Evolutionary conservation across 2,888 invertebrate genomes (phyloP).

Genomic region (Plebejus melissa): DNA sequence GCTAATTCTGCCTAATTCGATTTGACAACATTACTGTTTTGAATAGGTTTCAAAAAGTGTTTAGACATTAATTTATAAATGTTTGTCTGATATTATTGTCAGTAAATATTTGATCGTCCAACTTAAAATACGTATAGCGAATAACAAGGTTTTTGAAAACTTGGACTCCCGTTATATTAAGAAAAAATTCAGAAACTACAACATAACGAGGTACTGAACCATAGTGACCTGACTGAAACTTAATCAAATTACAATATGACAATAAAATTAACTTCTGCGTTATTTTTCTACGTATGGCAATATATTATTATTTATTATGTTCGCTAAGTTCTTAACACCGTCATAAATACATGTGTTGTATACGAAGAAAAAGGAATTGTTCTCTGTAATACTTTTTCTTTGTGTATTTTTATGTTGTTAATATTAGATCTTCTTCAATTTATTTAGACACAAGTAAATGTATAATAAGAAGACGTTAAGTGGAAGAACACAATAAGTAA

Average conservation of each 20-base stretch:
- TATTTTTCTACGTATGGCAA: not conserved
- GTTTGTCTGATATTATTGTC: too few relatives aligned
- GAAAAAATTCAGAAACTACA: too few relatives aligned
- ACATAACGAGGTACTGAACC: too few relatives aligned
- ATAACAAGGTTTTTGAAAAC: too few relatives aligned
- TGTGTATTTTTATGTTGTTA: slow-evolving; percentile 3
- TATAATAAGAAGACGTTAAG: not conserved
- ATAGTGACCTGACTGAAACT: not conserved
- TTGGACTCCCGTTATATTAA: too few relatives aligned
- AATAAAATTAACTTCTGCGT: not conserved
- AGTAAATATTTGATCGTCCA: too few relatives aligned
- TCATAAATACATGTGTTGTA: not conserved
- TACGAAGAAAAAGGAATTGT: not conserved
- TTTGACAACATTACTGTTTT: too few relatives aligned
- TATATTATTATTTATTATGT: not conserved
- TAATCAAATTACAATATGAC: not conserved
- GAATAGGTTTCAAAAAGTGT: too few relatives aligned
- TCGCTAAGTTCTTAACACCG: not conserved
- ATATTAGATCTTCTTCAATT: not conserved
- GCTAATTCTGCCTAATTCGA: not conserved
- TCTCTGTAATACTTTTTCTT: slow-evolving; percentile 6
- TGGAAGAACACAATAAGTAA: not conserved
- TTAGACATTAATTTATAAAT: too few relatives aligned
- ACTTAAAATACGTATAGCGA: too few relatives aligned
- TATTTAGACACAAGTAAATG: not conserved